Evolutionary conservation across 2,888 invertebrate species (phyloP).

Genomic region (Lycia hirtaria): DNA sequence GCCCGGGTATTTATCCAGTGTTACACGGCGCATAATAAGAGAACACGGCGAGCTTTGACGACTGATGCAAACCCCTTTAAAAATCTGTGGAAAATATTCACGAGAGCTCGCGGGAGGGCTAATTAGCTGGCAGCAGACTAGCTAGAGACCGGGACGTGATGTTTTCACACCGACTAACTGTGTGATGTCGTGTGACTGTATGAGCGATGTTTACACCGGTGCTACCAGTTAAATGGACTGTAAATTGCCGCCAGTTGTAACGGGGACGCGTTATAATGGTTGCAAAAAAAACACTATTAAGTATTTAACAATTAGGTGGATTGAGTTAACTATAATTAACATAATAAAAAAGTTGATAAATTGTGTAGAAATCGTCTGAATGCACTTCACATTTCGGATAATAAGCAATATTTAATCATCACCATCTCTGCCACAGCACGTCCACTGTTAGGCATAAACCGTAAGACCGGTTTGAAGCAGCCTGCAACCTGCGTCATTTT

Average conservation of each 20-base stretch:
- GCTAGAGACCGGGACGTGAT: constrained; percentile 26
- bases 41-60: constrained; percentile 65
- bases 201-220: constrained; percentile 32
- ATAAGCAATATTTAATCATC: too few relatives aligned
- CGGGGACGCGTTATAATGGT: constrained; percentile 28
- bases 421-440: too few relatives aligned
- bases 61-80: constrained; percentile 65
- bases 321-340: background rate
- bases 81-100: constrained; percentile 62
- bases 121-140: constrained; percentile 58
- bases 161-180: constrained; percentile 31
- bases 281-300: constrained; percentile 6
- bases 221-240: constrained; percentile 47
- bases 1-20: constrained; percentile 74
- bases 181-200: constrained; percentile 9
- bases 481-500: too few relatives aligned
- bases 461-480: too few relatives aligned
- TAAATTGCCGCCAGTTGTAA: constrained; percentile 44
- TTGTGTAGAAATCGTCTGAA: too few relatives aligned
- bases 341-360: too few relatives aligned
- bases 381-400: too few relatives aligned
- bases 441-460: too few relatives aligned
- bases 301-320: constrained; percentile 7
- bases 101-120: constrained; percentile 56
- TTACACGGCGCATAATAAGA: constrained; percentile 73